Base-by-base conservation (phyloP, 2,113 vertebrate species). In the Gallinago media region DNA sequence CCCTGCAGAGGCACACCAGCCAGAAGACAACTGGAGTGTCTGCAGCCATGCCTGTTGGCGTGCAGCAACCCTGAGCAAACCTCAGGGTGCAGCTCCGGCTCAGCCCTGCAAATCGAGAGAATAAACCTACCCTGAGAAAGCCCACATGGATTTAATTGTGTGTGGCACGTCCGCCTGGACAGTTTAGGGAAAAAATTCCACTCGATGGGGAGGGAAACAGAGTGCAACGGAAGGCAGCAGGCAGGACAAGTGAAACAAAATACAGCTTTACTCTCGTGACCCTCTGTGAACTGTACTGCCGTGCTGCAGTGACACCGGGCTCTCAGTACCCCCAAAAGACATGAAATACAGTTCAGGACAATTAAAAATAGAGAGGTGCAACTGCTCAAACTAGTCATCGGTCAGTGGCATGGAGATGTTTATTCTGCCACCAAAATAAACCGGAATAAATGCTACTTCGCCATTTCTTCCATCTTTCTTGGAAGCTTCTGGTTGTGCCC, bases 381-480 rank as follows among this genome's bases (percentile, higher is more conserved):
- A 67, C 72, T 59, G 47, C 52, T 91, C 78, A 74, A 86, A 42
- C 40, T 19, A 6, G 63, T 74, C 62, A 86, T 44, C 38, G 66
- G 55, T 42, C 29, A 77, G 31, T 52, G 31, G 36, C 16, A 80
- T n/a, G 22, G 23, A 15, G 66, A 81, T 18, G 4, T 85, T 93
- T 72, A 78, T 78, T 84, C 44, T 80, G 77, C 36, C 92, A 84
- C 32, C 38, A 70, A 88, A 74, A 92, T 67, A 58, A 90, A 63
- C 18, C 47, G 26, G 59, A 86, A 91, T 88, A 93, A 92, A 86
- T 3, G 5, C 34, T 46, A 40, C 44, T 75, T 29, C 29, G 74
- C 20, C 20, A 74, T 31, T 94, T 66, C 67, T 90, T 78, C 34
- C 18, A 44, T 67, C 44, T 67, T 93, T 92, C 85, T 84, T 83